A percentile compares a stretch with the other conserved stretches of the same genome.
These are phyloP conservation scores for Nothoprocta pentlandii DNA, from an alignment of 2,113 vertebrate genomes.

Conservation along the genomic window DNA sequence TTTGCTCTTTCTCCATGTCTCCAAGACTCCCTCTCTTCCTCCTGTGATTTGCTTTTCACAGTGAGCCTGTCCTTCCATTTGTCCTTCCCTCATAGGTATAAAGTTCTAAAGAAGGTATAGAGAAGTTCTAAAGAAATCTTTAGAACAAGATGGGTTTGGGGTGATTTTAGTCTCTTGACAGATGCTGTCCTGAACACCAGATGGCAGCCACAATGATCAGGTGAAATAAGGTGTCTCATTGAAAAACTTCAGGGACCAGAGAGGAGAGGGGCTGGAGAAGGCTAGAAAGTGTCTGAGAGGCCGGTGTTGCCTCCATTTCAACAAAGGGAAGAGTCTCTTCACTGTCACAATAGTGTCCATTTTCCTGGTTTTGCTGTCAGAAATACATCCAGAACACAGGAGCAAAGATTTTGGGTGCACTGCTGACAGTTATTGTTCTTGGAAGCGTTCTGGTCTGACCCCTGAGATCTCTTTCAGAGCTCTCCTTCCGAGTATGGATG, in stretches of 20 bases:
- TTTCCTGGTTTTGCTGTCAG: background rate
- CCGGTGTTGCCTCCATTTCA: background rate
- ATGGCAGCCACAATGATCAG: background rate
- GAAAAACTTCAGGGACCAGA: background rate
- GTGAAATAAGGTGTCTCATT: background rate
- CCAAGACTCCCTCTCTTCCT: background rate
- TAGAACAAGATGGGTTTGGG: background rate
- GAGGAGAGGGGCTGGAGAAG: background rate
- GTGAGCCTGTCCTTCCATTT: background rate
- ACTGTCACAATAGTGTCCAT: background rate
- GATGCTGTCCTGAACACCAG: background rate
- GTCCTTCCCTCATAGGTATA: background rate
- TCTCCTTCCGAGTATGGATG: slow-evolving; percentile 99
- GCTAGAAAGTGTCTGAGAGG: background rate
- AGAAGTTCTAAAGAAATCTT: background rate
- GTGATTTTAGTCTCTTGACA: background rate
- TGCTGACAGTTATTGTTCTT: background rate
- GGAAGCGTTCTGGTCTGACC: background rate
- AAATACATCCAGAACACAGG: background rate
- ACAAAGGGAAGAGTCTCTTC: background rate
- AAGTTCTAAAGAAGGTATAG: background rate
- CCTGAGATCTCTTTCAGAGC: slow-evolving; percentile 83
- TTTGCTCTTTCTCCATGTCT: background rate
- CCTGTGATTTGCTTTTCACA: background rate
- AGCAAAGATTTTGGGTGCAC: background rate